Evolutionary conservation across 2,113 vertebrate genomes (phyloP), one percentile per base, ranked within the genome.

Genomic region (Hemichromis elongatus): DNA sequence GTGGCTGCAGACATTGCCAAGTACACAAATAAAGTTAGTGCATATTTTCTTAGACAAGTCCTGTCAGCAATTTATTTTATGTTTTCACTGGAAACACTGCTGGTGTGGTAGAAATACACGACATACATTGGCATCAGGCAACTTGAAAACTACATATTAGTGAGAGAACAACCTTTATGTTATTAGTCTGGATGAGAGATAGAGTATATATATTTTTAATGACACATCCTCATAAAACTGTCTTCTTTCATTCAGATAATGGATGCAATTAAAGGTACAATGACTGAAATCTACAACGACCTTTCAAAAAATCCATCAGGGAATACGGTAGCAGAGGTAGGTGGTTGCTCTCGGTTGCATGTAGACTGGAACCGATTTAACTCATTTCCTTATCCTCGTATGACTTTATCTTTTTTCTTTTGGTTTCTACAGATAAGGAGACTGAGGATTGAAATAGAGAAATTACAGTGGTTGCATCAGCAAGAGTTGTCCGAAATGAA

Each of bases 401-500:
- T 66, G 2, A 16, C 3, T 3, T 5, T 45, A 13, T 57, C 12
- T 85, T 59, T 89, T 87, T 88, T 28, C 54, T 70, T 12, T 26
- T 30, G 3, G 30, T 30, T 55, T 61, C 37, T 66, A 11, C 94
- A 99, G 98, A 99, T 99, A 82, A 97, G 97, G 47, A 95, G 98
- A 86, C 96, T 99, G 94, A 97, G 98, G 92, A 99, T 99, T 12
- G 99, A 99, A 95, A 99, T 99, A 53, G 99, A 99, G 94, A 99
- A 99, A 80, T 95, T 99, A 30, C 98, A 99, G 68, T 99, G 99
- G 99, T 92, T 99, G 28, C 99, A 99, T 95, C 99, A 99, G 79
- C 99, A 99, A 89, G 99, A 99, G 79, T 95, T 99, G 77, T 97
- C 98, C 0, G 99, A 99, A 94, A 99, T 99, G 99, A 99, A 99